Evolutionary conservation across 2,888 invertebrate genomes (phyloP), one percentile per base, ranked within the genome.

Genomic region (Drosophila nr. fundita): DNA sequence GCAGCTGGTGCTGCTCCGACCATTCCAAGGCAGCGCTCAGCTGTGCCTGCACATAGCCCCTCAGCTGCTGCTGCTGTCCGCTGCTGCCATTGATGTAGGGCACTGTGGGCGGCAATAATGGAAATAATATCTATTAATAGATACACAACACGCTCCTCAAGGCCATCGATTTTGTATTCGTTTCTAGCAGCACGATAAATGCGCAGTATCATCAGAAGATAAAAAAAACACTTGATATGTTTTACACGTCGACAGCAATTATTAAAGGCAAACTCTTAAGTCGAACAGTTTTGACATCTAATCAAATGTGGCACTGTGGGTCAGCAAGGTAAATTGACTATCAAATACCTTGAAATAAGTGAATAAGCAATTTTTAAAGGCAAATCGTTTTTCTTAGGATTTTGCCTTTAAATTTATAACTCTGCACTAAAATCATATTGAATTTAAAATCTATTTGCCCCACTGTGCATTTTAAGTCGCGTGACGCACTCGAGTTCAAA

Each of bases 1-100:
- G 63, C 64, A 91, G 62, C 58, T 91, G 89, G 49, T 89, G 76
- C 27, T 85, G 74, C 40, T 80, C 69, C 4, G 85, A 77, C 92
- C 92, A 92, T 32, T 78, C 75, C 21, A 87, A 40, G 29, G 83
- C 85, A 54, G 81, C 79, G 34, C 76, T 72, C 29, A 90, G 73
- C 59, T 88, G 84, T 30, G 68, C 72, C 75, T 89, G 89, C 60
- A 87, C 77, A 63, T 83, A 88, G 30, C 69, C 69, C 53, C 75
- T 81, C 15, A 91, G 53, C 42, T 88, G 84, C 45, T 79, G 73
- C 21, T 88, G 84, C 48, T 78, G 73, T 15, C 91, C 58, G 45
- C 69, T 81, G 32, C 82, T 87, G 45, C 72, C 69, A 15, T 80
- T 89, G 29, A 83, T 76, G 70, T 89, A 85, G 49, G 90, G 78